A percentile compares a stretch with the other conserved stretches of the same genome.
phyloP scores from a whole-genome alignment of 2,797 vertebrate genomes.

The Fratercula arctica region DNA sequence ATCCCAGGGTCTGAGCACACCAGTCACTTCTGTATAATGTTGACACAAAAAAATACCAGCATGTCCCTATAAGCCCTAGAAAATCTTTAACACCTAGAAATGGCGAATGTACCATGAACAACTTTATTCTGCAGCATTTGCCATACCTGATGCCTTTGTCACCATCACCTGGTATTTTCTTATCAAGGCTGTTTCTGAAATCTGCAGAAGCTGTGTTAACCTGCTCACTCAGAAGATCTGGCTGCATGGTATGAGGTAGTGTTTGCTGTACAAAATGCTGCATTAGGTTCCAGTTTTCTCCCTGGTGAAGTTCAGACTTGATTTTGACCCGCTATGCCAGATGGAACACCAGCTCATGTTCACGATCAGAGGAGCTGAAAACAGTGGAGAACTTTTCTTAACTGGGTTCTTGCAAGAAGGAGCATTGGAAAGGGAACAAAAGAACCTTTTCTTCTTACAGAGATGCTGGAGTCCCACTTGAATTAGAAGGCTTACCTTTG shows the following conservation, averaged over 20 bases:
- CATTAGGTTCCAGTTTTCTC: neutral
- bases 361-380: neutral
- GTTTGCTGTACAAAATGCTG: neutral
- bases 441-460: neutral
- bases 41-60: neutral
- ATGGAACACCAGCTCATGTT: neutral
- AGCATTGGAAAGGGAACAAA: neutral
- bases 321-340: neutral
- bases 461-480: neutral
- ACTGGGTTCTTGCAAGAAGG: fast-evolving
- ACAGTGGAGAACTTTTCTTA: neutral
- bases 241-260: neutral
- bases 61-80: neutral
- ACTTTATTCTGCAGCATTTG: neutral
- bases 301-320: neutral
- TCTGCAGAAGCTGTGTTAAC: neutral
- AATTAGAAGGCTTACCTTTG: neutral
- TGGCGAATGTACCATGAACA: neutral
- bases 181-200: neutral
- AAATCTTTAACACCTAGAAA: neutral
- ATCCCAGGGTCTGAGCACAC: neutral
- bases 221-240: neutral
- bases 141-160: neutral
- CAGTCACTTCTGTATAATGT: neutral
- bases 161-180: neutral